These are phyloP conservation scores for Boleophthalmus pectinirostris DNA, from an alignment of 2,113 vertebrate species.

Conservation along the genomic window DNA sequence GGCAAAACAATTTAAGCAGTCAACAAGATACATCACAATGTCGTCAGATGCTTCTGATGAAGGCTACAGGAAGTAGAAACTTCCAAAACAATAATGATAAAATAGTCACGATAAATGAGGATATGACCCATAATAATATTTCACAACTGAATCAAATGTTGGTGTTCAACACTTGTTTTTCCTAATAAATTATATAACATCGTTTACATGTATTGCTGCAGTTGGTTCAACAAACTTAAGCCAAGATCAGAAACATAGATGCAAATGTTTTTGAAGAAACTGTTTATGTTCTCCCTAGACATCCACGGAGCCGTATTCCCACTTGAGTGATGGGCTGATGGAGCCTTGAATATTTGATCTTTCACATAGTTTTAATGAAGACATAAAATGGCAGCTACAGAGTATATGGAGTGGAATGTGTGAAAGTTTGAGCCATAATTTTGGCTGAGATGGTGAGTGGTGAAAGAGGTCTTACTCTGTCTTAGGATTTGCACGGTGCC, in stretches of 20 bases:
- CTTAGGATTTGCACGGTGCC: conserved; percentile 93
- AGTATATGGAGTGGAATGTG: conserved; percentile 14
- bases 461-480: conserved; percentile 80
- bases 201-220: neutral
- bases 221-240: neutral
- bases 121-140: neutral
- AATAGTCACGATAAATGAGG: neutral
- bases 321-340: conserved; percentile 25
- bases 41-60: neutral
- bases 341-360: conserved; percentile 27
- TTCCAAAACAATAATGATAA: neutral
- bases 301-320: conserved; percentile 8
- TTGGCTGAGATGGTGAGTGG: neutral
- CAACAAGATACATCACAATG: neutral
- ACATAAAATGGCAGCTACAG: conserved; percentile 17
- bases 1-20: neutral
- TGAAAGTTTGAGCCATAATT: neutral
- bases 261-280: conserved; percentile 2
- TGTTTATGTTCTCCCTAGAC: conserved; percentile 8
- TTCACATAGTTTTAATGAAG: conserved; percentile 28
- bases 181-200: neutral
- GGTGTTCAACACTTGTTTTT: neutral
- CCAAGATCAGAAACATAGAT: neutral
- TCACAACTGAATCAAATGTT: neutral
- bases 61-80: neutral